Conservation (phyloP, 2,113 vertebrate genomes). For the Scytalopus superciliaris region DNA sequence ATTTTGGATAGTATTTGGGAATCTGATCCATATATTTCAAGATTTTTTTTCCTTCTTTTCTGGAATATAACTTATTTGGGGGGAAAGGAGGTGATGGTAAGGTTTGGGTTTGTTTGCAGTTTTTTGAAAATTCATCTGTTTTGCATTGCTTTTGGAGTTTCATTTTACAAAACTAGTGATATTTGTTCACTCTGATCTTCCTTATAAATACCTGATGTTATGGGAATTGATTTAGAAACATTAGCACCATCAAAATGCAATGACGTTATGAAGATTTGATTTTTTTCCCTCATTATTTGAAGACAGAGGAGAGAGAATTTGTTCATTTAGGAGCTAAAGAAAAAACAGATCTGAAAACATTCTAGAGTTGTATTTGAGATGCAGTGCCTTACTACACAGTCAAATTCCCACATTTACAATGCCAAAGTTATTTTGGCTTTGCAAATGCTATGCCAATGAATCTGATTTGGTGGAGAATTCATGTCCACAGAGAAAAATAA, state of each 20-base stretch:
- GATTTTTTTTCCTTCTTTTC: background rate
- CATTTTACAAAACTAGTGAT: background rate
- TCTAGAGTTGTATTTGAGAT: background rate
- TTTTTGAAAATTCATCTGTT: background rate
- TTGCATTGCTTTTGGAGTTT: background rate
- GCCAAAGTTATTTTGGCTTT: background rate
- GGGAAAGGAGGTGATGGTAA: no score
- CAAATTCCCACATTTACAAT: background rate
- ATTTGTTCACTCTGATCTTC: background rate
- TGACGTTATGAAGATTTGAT: background rate
- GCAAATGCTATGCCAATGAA: background rate
- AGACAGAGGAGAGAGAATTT: background rate
- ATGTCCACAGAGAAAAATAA: background rate
- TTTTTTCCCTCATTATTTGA: background rate
- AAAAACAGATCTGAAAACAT: background rate
- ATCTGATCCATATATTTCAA: background rate
- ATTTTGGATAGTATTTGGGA: background rate
- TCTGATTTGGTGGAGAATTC: background rate
- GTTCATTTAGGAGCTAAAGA: background rate
- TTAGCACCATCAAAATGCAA: background rate
- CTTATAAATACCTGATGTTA: background rate
- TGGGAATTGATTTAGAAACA: background rate
- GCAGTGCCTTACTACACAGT: background rate
- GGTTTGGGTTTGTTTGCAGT: rapidly evolving
- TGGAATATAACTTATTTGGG: background rate